phyloP scores from a whole-genome alignment of 2,797 vertebrate species.

The Rhincodon typus region DNA sequence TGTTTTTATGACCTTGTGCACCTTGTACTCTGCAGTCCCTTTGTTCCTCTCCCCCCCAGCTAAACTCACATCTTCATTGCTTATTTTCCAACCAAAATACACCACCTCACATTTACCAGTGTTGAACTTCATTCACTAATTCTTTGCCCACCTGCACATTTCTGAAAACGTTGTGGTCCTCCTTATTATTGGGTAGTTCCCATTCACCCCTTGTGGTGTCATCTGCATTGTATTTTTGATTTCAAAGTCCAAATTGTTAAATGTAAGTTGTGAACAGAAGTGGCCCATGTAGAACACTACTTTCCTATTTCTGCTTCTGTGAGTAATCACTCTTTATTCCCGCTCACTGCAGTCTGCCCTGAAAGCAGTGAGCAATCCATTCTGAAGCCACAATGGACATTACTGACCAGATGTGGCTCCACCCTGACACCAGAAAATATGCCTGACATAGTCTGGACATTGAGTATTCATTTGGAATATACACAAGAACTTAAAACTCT shows the following conservation, averaged over 20 bases:
- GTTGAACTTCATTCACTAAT: too few relatives aligned
- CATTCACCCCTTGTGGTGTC: too few relatives aligned
- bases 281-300: neutral
- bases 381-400: neutral
- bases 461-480: neutral
- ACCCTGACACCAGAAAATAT: too few relatives aligned
- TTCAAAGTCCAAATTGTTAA: neutral
- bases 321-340: neutral
- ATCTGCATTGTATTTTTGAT: neutral
- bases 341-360: neutral
- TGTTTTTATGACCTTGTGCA: too few relatives aligned
- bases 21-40: too few relatives aligned
- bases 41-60: too few relatives aligned
- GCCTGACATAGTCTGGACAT: neutral
- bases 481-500: neutral
- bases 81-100: too few relatives aligned
- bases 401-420: neutral
- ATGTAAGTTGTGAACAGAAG: neutral
- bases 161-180: too few relatives aligned
- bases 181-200: too few relatives aligned
- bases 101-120: too few relatives aligned
- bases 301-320: neutral
- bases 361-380: neutral
- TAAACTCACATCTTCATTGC: too few relatives aligned
- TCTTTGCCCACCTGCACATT: too few relatives aligned